Percentiles rank a stretch among this genome's conserved stretches.
These are phyloP conservation scores for Acridotheres tristis DNA, from an alignment of 2,797 vertebrate genomes.

Conservation along the genomic window DNA sequence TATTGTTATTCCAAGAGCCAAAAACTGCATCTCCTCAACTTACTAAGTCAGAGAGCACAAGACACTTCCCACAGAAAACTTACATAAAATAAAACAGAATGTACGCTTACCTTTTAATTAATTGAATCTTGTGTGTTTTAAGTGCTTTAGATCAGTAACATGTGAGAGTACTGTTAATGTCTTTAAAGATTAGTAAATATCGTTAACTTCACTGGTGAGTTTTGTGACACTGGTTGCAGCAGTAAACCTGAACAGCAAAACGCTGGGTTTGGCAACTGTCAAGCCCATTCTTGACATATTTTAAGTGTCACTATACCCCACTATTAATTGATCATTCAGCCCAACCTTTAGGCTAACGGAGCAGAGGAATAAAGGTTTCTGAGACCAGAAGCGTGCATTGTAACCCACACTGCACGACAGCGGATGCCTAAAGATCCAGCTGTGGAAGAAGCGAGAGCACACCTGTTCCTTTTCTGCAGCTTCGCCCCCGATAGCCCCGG, in stretches of 20 bases:
- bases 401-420: background rate
- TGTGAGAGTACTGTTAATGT: background rate
- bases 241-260: background rate
- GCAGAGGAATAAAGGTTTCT: background rate
- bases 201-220: background rate
- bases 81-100: background rate
- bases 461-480: background rate
- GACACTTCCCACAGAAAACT: background rate
- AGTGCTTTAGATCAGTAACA: background rate
- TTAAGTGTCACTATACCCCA: background rate
- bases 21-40: background rate
- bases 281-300: background rate
- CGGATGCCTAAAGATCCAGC: background rate
- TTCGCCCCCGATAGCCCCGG: accelerated
- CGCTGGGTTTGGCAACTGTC: background rate
- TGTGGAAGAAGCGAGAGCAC: background rate
- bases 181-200: background rate
- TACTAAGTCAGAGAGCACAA: background rate
- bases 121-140: background rate
- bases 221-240: background rate
- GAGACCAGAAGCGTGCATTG: accelerated
- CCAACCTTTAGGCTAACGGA: background rate
- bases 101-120: background rate
- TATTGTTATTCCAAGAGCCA: background rate
- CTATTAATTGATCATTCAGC: background rate